phyloP scores from a whole-genome alignment of 2,797 vertebrate species.

The Anabas testudineus region DNA sequence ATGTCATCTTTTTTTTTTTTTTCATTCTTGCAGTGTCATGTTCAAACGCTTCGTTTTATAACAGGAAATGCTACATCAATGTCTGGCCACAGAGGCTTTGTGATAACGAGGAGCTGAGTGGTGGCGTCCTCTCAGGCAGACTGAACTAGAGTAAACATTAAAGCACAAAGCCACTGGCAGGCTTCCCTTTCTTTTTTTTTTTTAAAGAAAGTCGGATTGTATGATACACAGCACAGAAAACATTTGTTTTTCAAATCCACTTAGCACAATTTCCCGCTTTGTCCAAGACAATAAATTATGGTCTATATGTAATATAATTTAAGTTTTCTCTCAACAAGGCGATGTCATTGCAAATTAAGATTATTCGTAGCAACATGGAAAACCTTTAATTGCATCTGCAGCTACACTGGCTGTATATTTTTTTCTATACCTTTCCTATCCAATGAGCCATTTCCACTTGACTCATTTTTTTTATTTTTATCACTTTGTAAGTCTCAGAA shows the following conservation, averaged over 20 bases:
- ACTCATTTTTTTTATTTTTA: not conserved
- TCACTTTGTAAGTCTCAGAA: conserved; percentile 13
- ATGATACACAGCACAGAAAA: conserved; percentile 57
- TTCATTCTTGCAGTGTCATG: conserved; percentile 30
- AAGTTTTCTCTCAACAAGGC: conserved; percentile 17
- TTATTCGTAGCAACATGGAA: not conserved
- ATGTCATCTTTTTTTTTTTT: not conserved
- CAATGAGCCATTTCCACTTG: not conserved
- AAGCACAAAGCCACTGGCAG: conserved; percentile 37
- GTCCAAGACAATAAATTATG: not conserved
- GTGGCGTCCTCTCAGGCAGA: conserved; percentile 66
- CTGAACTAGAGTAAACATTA: conserved; percentile 21
- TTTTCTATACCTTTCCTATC: not conserved
- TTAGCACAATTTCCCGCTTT: not conserved
- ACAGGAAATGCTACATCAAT: conserved; percentile 26
- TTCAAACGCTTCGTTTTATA: conserved; percentile 36
- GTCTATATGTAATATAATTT: conserved; percentile 27
- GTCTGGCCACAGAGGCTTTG: conserved; percentile 44
- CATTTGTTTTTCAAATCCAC: not conserved
- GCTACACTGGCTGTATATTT: not conserved
- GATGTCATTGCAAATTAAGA: conserved; percentile 15
- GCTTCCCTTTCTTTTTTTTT: not conserved
- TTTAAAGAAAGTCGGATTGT: not conserved
- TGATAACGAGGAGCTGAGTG: conserved; percentile 44
- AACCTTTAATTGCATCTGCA: not conserved